These are phyloP conservation scores for Menura novaehollandiae DNA, from an alignment of 2,113 vertebrate genomes.

Conservation along the genomic window DNA sequence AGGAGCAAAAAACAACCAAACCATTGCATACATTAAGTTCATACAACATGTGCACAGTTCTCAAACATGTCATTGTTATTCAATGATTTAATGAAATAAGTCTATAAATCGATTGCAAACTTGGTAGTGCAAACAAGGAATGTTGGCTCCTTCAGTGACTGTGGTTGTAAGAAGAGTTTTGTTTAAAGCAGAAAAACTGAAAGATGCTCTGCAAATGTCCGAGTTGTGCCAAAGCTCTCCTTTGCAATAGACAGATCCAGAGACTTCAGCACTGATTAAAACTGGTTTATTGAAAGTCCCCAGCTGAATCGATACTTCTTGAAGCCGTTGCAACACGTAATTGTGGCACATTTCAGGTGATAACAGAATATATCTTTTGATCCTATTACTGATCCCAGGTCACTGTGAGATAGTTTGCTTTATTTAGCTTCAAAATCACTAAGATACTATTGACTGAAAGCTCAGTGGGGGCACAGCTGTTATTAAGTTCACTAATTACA, in stretches of 20 bases:
- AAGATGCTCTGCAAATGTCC: neutral
- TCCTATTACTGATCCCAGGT: neutral
- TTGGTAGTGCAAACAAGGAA: neutral
- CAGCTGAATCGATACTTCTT: neutral
- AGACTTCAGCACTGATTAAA: neutral
- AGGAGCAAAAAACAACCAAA: neutral
- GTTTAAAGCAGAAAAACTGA: neutral
- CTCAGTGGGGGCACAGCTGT: neutral
- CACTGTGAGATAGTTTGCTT: neutral
- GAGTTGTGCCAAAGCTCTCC: neutral
- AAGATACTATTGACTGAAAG: neutral
- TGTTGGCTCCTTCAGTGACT: neutral
- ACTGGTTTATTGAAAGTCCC: neutral
- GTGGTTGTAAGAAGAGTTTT: neutral
- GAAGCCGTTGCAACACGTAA: neutral
- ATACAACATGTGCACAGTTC: neutral
- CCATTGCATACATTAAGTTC: accelerated
- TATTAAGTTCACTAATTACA: neutral
- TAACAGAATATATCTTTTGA: neutral
- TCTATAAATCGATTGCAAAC: neutral
- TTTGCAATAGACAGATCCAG: neutral
- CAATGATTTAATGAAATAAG: neutral
- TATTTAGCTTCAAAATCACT: neutral
- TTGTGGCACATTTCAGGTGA: neutral
- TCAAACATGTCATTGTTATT: neutral